A percentile compares a stretch with the other conserved stretches of the same genome.
Evolutionary conservation across 2,888 invertebrate genomes (phyloP).

Genomic region (Chymomyza caudatula): DNA sequence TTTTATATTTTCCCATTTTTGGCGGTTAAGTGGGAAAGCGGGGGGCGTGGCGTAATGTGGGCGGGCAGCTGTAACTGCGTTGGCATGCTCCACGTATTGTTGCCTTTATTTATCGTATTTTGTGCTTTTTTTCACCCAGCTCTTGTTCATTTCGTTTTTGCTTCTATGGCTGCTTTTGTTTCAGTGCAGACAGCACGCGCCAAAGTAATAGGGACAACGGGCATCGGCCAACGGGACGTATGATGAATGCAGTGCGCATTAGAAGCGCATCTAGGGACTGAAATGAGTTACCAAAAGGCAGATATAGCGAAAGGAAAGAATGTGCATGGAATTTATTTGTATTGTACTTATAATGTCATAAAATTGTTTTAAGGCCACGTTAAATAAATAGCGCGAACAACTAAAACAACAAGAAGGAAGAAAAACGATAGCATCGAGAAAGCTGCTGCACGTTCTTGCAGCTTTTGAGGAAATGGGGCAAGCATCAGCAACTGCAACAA

Average conservation of each 20-base stretch:
- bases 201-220: not conserved
- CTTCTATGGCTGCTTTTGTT: not conserved
- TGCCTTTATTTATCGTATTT: conserved; percentile 51
- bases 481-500: conserved; percentile 24
- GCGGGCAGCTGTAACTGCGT: conserved; percentile 41
- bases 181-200: not conserved
- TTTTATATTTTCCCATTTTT: not conserved
- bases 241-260: conserved; percentile 66
- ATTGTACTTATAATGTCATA: conserved; percentile 68
- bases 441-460: not conserved
- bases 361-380: conserved; percentile 67
- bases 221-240: conserved; percentile 57
- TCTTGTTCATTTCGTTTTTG: conserved; percentile 49
- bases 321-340: conserved; percentile 57
- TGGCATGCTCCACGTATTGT: conserved; percentile 7
- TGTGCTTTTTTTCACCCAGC: conserved; percentile 9
- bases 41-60: conserved; percentile 10
- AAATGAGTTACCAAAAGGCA: not conserved
- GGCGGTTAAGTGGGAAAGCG: no score
- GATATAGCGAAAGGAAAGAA: not conserved
- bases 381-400: conserved; percentile 24
- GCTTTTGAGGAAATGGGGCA: conserved; percentile 10
- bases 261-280: conserved; percentile 27
- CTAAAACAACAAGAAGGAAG: not conserved
- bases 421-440: not conserved